phyloP scores from a whole-genome alignment of 2,113 vertebrate species.

The Cheilinus undulatus region DNA sequence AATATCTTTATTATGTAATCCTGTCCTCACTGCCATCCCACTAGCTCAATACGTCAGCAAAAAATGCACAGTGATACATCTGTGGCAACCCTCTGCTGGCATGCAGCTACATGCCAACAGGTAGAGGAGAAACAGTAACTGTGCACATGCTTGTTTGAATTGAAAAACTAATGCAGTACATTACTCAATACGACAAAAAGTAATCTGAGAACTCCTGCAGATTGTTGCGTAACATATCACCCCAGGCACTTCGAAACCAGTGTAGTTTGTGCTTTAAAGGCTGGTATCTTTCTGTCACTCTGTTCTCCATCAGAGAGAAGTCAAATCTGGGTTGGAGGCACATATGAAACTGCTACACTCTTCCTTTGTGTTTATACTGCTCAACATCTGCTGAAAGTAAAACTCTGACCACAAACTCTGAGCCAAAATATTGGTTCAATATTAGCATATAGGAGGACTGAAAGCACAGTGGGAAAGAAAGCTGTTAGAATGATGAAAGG shows the following conservation, averaged over 20 bases:
- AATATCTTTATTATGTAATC: no score
- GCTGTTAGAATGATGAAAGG: slow-evolving; percentile 10
- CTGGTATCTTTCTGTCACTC: slow-evolving; percentile 47
- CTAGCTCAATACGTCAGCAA: no score
- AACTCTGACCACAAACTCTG: slow-evolving; percentile 48
- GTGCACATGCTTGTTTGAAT: no score
- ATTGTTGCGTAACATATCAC: no score
- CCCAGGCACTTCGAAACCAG: neutral
- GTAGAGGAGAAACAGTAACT: no score
- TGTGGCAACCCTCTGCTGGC: no score
- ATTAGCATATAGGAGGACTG: slow-evolving; percentile 41
- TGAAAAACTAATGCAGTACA: no score
- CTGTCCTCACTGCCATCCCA: no score
- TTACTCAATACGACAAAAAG: no score
- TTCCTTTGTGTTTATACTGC: slow-evolving; percentile 57
- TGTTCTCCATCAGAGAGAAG: slow-evolving; percentile 40
- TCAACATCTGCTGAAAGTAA: slow-evolving; percentile 68
- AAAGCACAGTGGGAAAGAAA: slow-evolving; percentile 11
- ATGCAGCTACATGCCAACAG: no score
- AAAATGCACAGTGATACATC: no score
- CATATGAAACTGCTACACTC: slow-evolving; percentile 50
- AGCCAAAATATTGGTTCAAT: slow-evolving; percentile 39
- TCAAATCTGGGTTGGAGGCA: slow-evolving; percentile 24
- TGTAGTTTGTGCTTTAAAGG: slow-evolving; percentile 38
- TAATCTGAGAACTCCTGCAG: no score